Evolutionary conservation across 2,888 invertebrate genomes (phyloP), one percentile per base, ranked within the genome.

Genomic region (Lucinisca nassula): DNA sequence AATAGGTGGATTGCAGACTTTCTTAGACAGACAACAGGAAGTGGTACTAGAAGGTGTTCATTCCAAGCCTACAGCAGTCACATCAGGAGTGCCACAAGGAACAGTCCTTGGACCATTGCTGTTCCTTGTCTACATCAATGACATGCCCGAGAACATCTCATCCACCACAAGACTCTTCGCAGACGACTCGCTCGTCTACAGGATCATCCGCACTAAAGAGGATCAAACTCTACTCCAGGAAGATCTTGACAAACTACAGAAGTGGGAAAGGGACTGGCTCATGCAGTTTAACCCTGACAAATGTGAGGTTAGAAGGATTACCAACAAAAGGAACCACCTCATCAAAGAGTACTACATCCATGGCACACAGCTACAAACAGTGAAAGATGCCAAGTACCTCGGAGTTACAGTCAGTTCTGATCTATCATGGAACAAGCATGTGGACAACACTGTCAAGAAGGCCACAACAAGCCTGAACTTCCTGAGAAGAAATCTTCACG

Each of bases 91-190:
- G 17, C 21, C 51, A 51, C 51, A 51, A 51, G 51, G 51, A 51
- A 51, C 51, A 21, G 51, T 51, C 51, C 14, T 51, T 4, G n/a
- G 51, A n/a, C 51, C 51, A 21, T n/a, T 51, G 51, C 14, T 21
- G 21, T 21, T 12, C 51, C 51, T 51, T 21, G 21, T 51, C 21
- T 51, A 51, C 10, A 51, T 58, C 2, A 58, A 58, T 58, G 58
- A 27, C 58, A 27, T 58, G 58, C 27, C 58, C 1, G 24, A 58
- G 27, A 58, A 58, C 24, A 58, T 27, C 58, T 58, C 58, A 27
- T 58, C 58, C 27, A 24, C 58, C 58, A 58, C 58, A n/a, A 58
- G 58, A 72, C 72, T 72, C n/a, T 72, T 72, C 30, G 35, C 37
- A 21, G 72, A 72, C 27, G 40, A 72, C 35, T 72, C 38, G 10